Evolutionary conservation across 1,140 invertebrate species (phyloP), one percentile per base, ranked within the genome.

Genomic region (Drosophila sechellia): DNA sequence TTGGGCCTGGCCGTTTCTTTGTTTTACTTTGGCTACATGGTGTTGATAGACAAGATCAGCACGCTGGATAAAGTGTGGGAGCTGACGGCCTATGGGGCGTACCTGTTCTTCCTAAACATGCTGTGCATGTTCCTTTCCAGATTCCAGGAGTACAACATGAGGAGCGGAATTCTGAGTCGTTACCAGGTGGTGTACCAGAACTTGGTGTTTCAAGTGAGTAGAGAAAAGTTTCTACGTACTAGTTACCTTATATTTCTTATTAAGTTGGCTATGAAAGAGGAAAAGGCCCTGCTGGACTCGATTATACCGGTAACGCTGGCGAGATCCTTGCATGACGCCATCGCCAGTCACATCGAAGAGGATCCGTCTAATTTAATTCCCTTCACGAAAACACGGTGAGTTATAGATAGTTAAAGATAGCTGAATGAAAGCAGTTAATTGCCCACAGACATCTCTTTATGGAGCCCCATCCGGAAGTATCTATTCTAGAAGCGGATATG

Each of bases 401-500:
- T 46, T 11, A 2, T 1, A 25, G 4, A 13, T 0, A 13, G 13
- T 3, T 3, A 12, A 15, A 17, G 40, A 8, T 6, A 31, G 8
- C 6, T 2, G 5, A 8, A 1, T 6, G 6, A 15, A 6, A 15
- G n/a, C 15, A 42, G 3, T 5, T 4, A 1, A 15, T 42, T 3
- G n/a, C 6, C 6, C n/a, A 46, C 13, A 49, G 46, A 2, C 46
- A n/a, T 15, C 8, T 49, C 5, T 49, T 49, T 90, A 95, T 98
- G 8, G 96, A 97, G 92, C 94, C 95, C 34, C 96, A 98, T 91
- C 93, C 96, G 12, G 95, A 98, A 92, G 97, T 98, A 10, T 97
- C 96, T 68, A 98, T 99, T 73, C 92, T 99, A 5, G 98, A 98
- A 92, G 98, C 98, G 0, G 97, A 99, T 92, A 97, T 99, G 48